These are phyloP conservation scores for Irena cyanogastra DNA, from an alignment of 2,113 vertebrate species.

Conservation along the genomic window DNA sequence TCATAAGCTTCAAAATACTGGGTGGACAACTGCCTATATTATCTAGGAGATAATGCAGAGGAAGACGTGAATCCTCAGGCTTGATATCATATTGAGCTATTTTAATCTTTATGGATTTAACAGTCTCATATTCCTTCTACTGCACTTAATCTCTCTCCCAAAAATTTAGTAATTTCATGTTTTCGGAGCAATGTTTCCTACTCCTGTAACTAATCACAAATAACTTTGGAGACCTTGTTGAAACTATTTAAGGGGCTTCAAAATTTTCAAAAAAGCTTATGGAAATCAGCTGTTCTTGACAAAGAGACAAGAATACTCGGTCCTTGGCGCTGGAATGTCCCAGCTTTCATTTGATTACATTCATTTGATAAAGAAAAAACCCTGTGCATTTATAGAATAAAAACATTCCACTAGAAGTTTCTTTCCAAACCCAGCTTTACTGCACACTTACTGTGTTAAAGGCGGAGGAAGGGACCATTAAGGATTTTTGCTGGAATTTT, in stretches of 20 bases:
- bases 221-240: background rate
- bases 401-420: background rate
- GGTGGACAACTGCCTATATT: background rate
- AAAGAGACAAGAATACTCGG: background rate
- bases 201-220: background rate
- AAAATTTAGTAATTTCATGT: background rate
- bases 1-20: background rate
- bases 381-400: background rate
- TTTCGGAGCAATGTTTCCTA: background rate
- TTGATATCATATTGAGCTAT: background rate
- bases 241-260: background rate
- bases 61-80: background rate
- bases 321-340: background rate
- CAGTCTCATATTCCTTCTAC: background rate
- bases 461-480: rapidly evolving
- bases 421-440: background rate
- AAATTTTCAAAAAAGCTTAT: background rate
- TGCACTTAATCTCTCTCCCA: background rate
- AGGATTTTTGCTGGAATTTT: background rate
- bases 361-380: background rate
- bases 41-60: background rate
- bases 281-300: background rate
- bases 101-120: background rate
- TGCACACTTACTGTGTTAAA: background rate
- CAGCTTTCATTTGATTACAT: background rate